Base-by-base conservation (phyloP, 1,140 invertebrate genomes). In the Lepidurus apus region DNA sequence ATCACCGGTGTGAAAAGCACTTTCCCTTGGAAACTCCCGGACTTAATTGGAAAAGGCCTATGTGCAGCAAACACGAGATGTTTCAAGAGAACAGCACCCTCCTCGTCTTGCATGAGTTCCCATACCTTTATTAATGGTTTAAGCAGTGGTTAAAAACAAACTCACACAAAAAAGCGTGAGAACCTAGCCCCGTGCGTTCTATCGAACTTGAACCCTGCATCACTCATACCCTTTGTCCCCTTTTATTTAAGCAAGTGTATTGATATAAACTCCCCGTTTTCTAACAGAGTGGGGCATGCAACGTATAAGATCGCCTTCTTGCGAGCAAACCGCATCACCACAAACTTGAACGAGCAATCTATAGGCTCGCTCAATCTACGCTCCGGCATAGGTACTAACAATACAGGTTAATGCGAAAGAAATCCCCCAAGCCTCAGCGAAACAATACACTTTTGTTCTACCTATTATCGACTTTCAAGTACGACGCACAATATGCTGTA, bases 261-360 rank as follows among this genome's bases (percentile, higher is more conserved):
- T 24, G 34, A 17, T 42, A 21, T 11, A 42, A 75, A 11, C 11
- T 74, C 74, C 21, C 24, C 74, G 10, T 42, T n/a, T 11, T 1
- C 13, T 17, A 75, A 34, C 34, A 34, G 4, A 34, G 34, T 34
- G 34, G 43, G 13, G 43, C 10, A 43, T 42, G n/a, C 4, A 34
- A 34, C 34, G 74, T 75, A 7, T 11, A n/a, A 24, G 13, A 17
- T 75, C 17, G 34, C 34, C 43, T 7, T 7, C 74, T 75, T 24
- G 74, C 2, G 4, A 34, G 34, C 34, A 4, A 34, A 3, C 34
- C 34, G 4, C 43, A 42, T 75, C 74, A 75, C 17, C 34, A 43
- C n/a, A 42, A 75, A 17, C 24, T 75, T 24, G 74, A 74, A 42
- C 21, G 74, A 42, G 34, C 34, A 75, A 75, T 75, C 74, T 6